Evolutionary conservation across 2,888 invertebrate species (phyloP).

Genomic region (Sinopyrophorus schimmeli): DNA sequence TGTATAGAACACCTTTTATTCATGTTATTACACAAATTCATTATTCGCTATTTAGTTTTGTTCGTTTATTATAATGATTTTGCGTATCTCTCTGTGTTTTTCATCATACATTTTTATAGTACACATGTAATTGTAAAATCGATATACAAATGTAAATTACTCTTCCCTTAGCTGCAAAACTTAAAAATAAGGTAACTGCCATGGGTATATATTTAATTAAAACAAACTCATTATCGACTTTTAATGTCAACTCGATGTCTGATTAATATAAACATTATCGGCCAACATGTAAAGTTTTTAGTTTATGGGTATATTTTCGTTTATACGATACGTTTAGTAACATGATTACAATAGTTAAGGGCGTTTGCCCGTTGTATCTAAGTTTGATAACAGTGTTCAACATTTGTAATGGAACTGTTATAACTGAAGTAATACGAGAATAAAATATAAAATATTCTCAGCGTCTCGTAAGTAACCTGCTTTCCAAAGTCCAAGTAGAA

Average conservation of each 20-base stretch:
- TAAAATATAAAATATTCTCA: slow-evolving; percentile 32
- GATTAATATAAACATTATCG: slow-evolving; percentile 43
- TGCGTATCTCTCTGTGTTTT: slow-evolving; percentile 19
- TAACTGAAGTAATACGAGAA: slow-evolving; percentile 45
- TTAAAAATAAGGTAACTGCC: slow-evolving; percentile 38
- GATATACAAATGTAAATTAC: slow-evolving; percentile 35
- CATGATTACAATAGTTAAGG: slow-evolving; percentile 46
- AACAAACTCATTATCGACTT: slow-evolving; percentile 33
- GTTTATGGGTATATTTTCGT: slow-evolving; percentile 43
- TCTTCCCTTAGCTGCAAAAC: slow-evolving; percentile 39
- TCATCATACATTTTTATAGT: slow-evolving; percentile 32
- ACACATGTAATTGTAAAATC: slow-evolving; percentile 34
- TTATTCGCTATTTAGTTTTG: slow-evolving; percentile 22
- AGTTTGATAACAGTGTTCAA: slow-evolving; percentile 48
- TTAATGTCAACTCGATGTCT: slow-evolving; percentile 47
- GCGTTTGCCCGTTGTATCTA: slow-evolving; percentile 43
- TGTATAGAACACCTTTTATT: slow-evolving; percentile 30
- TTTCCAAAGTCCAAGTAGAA: too few species aligned
- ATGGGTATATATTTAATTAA: slow-evolving; percentile 34
- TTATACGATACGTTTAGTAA: slow-evolving; percentile 42
- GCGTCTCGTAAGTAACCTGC: too few species aligned
- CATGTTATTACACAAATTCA: slow-evolving; percentile 22
- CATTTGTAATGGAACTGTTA: slow-evolving; percentile 50
- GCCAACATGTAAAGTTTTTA: slow-evolving; percentile 40
- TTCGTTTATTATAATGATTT: slow-evolving; percentile 21